Percentiles rank a stretch among this genome's conserved stretches.
phyloP scores from a whole-genome alignment of 2,797 vertebrate species.

The Lacerta agilis region DNA sequence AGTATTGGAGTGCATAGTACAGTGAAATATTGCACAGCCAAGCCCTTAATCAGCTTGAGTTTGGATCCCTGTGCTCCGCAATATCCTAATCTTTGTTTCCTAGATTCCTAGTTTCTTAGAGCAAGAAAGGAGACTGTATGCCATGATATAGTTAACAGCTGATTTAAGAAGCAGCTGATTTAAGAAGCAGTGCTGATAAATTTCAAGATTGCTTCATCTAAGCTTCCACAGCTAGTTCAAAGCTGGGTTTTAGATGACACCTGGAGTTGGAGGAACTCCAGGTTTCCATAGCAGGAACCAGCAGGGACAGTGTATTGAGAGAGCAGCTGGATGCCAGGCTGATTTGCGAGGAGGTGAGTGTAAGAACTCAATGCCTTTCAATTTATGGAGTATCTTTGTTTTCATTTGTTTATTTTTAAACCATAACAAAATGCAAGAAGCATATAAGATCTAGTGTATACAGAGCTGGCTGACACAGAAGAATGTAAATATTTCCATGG shows the following conservation, averaged over 20 bases:
- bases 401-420: background rate
- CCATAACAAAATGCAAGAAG: background rate
- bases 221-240: background rate
- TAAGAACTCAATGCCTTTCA: constrained; percentile 14
- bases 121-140: background rate
- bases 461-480: constrained; percentile 37
- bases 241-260: background rate
- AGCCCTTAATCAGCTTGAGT: background rate
- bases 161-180: background rate
- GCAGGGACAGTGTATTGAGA: background rate
- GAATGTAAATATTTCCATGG: constrained; percentile 67
- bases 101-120: background rate
- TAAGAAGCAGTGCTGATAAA: background rate
- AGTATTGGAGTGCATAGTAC: background rate
- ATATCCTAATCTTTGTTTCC: too few relatives aligned
- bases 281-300: background rate
- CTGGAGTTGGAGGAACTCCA: background rate
- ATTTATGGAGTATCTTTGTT: background rate
- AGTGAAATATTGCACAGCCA: background rate
- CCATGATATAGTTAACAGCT: background rate
- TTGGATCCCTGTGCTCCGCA: background rate
- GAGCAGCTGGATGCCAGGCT: background rate
- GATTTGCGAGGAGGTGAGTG: background rate
- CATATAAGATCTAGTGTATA: constrained; percentile 18
- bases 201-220: background rate